A percentile compares a stretch with the other conserved stretches of the same genome.
phyloP scores from a whole-genome alignment of 2,888 invertebrate species.

The Altica lythri region DNA sequence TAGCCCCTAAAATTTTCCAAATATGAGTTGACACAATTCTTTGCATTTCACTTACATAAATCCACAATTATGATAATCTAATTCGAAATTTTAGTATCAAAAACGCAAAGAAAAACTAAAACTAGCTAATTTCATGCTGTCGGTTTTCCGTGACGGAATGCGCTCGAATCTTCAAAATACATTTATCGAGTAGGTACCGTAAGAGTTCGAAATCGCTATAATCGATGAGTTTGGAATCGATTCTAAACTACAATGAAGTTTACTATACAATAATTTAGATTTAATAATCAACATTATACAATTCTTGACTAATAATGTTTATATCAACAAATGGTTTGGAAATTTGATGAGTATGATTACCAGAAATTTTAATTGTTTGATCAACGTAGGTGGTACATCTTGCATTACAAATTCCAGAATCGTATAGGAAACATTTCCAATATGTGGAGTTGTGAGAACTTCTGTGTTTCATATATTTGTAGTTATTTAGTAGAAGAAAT shows the following conservation, averaged over 20 bases:
- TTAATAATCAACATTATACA: slow-evolving; percentile 23
- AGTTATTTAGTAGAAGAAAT: slow-evolving; percentile 48
- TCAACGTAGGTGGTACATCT: slow-evolving; percentile 42
- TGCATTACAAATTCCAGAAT: slow-evolving; percentile 50
- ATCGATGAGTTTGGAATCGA: too few relatives aligned
- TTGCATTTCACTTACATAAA: not conserved
- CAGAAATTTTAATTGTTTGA: slow-evolving; percentile 43
- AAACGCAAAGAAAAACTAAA: too few relatives aligned
- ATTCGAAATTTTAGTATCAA: too few relatives aligned
- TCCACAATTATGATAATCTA: too few relatives aligned
- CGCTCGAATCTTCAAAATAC: too few relatives aligned
- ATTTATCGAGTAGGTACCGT: too few relatives aligned
- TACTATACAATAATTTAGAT: too few relatives aligned
- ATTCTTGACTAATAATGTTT: slow-evolving; percentile 42
- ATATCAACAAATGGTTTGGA: slow-evolving; percentile 22
- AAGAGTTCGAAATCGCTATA: too few relatives aligned
- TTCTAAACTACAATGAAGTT: too few relatives aligned
- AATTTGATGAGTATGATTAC: slow-evolving; percentile 43
- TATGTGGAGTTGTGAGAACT: slow-evolving; percentile 51
- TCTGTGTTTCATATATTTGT: slow-evolving; percentile 53
- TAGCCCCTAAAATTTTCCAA: slow-evolving; percentile 4
- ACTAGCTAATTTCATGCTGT: too few relatives aligned
- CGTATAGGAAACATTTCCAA: slow-evolving; percentile 54
- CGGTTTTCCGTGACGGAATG: too few relatives aligned
- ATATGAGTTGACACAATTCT: not conserved